Conservation (phyloP, 2,888 invertebrate genomes). For the Synergus japonicus region DNA sequence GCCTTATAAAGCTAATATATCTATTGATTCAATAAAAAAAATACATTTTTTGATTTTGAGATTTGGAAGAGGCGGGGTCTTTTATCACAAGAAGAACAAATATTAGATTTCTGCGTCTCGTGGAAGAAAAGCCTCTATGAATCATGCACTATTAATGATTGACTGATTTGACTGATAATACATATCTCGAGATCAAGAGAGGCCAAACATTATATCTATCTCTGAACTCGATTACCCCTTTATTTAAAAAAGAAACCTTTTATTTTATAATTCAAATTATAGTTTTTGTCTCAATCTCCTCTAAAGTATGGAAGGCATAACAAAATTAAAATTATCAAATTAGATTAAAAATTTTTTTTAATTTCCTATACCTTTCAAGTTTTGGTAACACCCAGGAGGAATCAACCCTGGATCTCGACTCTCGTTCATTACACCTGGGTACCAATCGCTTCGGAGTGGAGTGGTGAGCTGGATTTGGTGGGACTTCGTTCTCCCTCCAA, state of each 20-base stretch:
- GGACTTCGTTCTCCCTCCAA: slow-evolving; percentile 56
- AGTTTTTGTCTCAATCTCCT: neutral
- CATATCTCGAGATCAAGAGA: slow-evolving; percentile 2
- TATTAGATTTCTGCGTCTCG: neutral
- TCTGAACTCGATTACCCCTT: neutral
- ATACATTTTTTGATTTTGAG: neutral
- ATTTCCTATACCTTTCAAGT: slow-evolving; percentile 46
- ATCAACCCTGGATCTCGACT: neutral
- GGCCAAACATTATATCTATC: neutral
- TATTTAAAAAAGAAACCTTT: neutral
- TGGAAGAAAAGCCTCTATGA: neutral
- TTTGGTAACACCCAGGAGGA: slow-evolving; percentile 47
- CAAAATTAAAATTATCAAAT: neutral
- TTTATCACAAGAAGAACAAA: slow-evolving; percentile 12
- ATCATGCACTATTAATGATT: neutral
- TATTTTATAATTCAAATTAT: neutral
- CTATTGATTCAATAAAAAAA: neutral
- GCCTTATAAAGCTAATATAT: neutral
- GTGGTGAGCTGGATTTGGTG: slow-evolving; percentile 65
- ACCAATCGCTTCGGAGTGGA: slow-evolving; percentile 68
- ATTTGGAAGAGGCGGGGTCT: neutral
- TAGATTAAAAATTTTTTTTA: neutral
- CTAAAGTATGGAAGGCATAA: neutral
- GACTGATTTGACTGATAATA: neutral
- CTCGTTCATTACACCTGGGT: neutral